Base-by-base conservation (phyloP, 2,113 vertebrate species). In the Odontophorus gujanensis region DNA sequence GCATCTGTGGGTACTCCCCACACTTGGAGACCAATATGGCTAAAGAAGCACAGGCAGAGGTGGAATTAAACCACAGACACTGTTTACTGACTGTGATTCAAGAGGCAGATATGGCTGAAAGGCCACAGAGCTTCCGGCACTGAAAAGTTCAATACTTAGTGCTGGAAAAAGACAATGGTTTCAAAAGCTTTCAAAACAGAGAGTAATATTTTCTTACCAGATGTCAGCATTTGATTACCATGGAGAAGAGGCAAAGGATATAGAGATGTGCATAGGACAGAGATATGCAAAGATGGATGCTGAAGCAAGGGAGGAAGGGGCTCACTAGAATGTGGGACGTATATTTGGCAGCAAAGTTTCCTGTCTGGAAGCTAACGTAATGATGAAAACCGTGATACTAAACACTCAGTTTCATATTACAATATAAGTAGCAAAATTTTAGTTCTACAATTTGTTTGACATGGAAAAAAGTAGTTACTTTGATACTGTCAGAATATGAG, bases 321-420 rank as follows among this genome's bases (percentile, higher is more conserved):
- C 36, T 77, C 13, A 13, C 1, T 11, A 61, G 42, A 74, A 55
- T 7, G 1, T 1, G 15, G 43, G 72, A 6, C 0, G 0, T 3
- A 3, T 15, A 66, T 45, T 13, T 76, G 72, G 38, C 19, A 79
- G 19, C 22, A 82, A 85, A 32, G 2, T 3, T 1, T 7, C 10
- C 1, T n/a, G 34, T 76, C 48, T 25, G 15, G 19, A 51, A 72
- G 40, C 6, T 17, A 22, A n/a, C 8, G 16, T 4, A 26, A 22
- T 11, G 43, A 72, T n/a, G 30, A 59, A 62, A 68, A 65, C 30
- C 13, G 4, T 1, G 4, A 28, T 9, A 18, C 17, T 45, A 11
- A 65, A 17, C 57, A 28, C 26, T 43, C 66, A 43, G 5, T 17
- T 16, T 4, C 51, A 30, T 6, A 3, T 4, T n/a, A 40, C 34